A percentile compares a stretch with the other conserved stretches of the same genome.
Conservation (phyloP, 2,888 invertebrate genomes). For the Drosophila gaucha region DNA sequence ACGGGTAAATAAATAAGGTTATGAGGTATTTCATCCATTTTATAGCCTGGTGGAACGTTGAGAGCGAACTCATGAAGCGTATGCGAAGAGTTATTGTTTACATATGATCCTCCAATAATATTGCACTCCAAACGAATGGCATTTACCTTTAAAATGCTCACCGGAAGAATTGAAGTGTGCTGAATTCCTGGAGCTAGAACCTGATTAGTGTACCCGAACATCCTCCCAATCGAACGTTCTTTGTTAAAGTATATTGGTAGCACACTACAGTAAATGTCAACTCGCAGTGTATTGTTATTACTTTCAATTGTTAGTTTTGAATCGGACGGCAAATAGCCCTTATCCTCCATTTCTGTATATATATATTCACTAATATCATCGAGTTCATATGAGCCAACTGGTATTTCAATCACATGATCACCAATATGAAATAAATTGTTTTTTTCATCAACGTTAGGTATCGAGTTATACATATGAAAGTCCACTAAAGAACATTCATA, state of each 20-base stretch:
- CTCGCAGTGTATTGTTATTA: background rate
- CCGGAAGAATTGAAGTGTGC: background rate
- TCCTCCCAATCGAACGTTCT: background rate
- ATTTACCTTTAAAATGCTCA: too few species aligned
- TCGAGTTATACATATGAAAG: too few species aligned
- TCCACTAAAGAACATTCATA: too few species aligned
- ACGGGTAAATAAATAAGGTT: conserved; percentile 3
- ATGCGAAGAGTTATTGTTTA: background rate
- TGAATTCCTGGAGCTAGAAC: too few species aligned
- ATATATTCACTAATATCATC: too few species aligned
- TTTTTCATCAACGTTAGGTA: too few species aligned
- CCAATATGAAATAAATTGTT: too few species aligned
- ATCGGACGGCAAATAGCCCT: too few species aligned
- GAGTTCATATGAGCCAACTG: too few species aligned
- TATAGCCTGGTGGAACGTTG: background rate
- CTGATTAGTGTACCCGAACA: background rate
- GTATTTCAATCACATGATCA: too few species aligned
- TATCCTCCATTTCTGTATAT: too few species aligned
- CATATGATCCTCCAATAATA: background rate
- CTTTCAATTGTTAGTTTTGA: background rate
- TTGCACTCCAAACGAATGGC: too few species aligned
- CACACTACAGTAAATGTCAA: background rate
- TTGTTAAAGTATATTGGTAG: background rate
- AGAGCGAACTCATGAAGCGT: background rate
- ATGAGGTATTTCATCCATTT: background rate